Evolutionary conservation across 2,888 invertebrate genomes (phyloP), one percentile per base, ranked within the genome.

Genomic region (Plebejus argus): DNA sequence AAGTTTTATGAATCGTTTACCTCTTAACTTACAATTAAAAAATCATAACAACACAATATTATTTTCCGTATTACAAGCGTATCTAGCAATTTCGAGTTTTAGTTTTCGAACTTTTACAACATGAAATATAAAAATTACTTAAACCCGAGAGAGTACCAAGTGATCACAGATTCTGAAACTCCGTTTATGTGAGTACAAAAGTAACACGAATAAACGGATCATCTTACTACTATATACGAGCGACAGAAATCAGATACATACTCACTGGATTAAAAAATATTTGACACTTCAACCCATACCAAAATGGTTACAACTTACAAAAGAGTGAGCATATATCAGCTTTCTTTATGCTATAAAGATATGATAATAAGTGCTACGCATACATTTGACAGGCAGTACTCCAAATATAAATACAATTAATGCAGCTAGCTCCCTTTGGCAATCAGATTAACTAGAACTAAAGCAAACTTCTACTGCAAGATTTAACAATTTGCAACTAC

Each of bases 141-240:
- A 91, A 91, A 87, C 90, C 88, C 88, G 87, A 93, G 92, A 93
- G 94, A 94, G 94, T 94, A 94, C 93, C 91, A 93, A 89, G 91
- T 93, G 91, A 93, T 94, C 93, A 94, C 93, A 93, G 93, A 93
- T 93, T 92, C 86, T 88, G 91, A 92, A 88, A 88, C 83, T 89
- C 92, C 92, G 92, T 86, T 89, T 89, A 86, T 88, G 85, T 91
- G 86, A 84, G 91, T 89, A 91, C 89, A 89, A 88, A 88, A 89
- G 89, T 89, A 90, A 91, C 83, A 84, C 84, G 84, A 84, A 85
- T 88, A 89, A 88, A 91, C 92, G 91, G 91, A 89, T 89, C 88
- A 83, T 84, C 90, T 87, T 92, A 91, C 85, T 84, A 87, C 90
- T 91, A 28, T 28, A 28, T 28, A 91, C 82, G 83, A 82, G 80